These are phyloP conservation scores for Neolamprologus brichardi DNA, from an alignment of 2,113 vertebrate genomes.

Conservation along the genomic window DNA sequence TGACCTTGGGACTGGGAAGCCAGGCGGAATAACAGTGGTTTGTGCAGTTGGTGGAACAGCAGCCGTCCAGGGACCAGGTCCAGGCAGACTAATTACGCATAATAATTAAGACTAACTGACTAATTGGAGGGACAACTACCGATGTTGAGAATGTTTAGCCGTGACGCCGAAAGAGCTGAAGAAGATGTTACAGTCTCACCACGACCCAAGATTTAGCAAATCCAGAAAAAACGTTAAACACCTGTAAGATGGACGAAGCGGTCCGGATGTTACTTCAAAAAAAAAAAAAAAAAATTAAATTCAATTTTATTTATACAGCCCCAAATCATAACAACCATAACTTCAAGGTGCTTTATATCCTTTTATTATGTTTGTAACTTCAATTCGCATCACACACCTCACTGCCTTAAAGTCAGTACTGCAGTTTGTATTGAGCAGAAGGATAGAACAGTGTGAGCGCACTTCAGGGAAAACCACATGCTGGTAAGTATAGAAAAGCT, in stretches of 20 bases:
- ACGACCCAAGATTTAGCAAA: fast-evolving
- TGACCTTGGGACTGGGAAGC: fast-evolving
- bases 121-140: fast-evolving
- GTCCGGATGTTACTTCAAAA: fast-evolving
- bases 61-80: fast-evolving
- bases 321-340: fast-evolving
- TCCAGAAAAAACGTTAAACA: fast-evolving
- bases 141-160: background rate
- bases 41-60: background rate
- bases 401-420: fast-evolving
- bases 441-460: fast-evolving
- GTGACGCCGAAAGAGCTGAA: fast-evolving
- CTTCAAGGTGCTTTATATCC: fast-evolving
- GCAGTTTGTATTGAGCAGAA: background rate
- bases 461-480: fast-evolving
- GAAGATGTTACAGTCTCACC: background rate
- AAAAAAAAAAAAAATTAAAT: fast-evolving
- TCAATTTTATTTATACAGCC: fast-evolving
- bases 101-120: background rate
- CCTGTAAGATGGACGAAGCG: fast-evolving
- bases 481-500: background rate
- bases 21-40: background rate
- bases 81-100: fast-evolving
- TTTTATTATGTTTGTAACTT: background rate
- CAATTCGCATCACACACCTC: background rate